Conservation (phyloP, 2,113 vertebrate genomes). For the Pelodiscus sinensis region DNA sequence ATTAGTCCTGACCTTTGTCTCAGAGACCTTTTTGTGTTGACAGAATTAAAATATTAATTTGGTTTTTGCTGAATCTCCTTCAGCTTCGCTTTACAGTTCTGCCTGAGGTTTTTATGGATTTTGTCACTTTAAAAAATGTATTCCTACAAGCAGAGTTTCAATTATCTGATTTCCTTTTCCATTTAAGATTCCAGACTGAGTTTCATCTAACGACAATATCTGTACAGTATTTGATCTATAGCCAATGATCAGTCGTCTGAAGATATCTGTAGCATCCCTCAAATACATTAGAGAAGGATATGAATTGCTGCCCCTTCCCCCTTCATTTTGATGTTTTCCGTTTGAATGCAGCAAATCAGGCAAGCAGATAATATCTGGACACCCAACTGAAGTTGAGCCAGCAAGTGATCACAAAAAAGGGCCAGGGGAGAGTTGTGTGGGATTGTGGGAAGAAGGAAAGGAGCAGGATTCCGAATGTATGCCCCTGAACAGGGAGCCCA, state of each 20-base stretch:
- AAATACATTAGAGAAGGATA: not conserved
- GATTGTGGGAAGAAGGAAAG: not conserved
- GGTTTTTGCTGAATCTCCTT: constrained; percentile 62
- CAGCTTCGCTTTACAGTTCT: constrained; percentile 56
- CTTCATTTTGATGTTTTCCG: not conserved
- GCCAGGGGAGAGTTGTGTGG: not conserved
- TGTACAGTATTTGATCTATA: constrained; percentile 54
- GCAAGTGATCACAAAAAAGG: not conserved
- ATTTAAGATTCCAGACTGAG: constrained; percentile 59
- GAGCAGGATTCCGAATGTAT: not conserved
- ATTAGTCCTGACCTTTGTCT: constrained; percentile 43
- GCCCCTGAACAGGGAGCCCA: rapidly evolving
- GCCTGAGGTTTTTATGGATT: constrained; percentile 57
- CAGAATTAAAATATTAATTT: constrained; percentile 75
- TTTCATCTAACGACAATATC: constrained; percentile 50
- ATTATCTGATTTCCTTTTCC: constrained; percentile 68
- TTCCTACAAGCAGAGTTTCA: constrained; percentile 56
- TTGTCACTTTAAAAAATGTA: constrained; percentile 70
- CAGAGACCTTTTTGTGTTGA: constrained; percentile 39
- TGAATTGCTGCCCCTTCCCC: not conserved
- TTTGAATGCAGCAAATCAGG: not conserved
- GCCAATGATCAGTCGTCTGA: constrained; percentile 37
- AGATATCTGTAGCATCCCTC: constrained; percentile 8
- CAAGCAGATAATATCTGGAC: not conserved
- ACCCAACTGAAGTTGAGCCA: not conserved